phyloP scores from a whole-genome alignment of 2,888 invertebrate species.

The Coelopa pilipes region DNA sequence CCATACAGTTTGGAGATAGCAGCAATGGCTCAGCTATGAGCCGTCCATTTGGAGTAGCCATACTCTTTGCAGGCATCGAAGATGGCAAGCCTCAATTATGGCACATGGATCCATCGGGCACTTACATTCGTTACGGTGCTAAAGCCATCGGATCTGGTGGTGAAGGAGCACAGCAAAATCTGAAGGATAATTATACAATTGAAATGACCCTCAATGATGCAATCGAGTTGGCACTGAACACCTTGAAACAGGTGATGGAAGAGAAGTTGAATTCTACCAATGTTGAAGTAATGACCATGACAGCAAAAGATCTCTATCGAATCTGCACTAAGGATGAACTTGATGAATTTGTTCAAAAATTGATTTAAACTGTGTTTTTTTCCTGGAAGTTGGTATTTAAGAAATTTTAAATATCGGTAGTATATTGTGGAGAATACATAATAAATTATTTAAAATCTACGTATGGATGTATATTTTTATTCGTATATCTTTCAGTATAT shows the following conservation, averaged over 20 bases:
- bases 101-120: conserved; percentile 99
- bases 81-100: conserved; percentile 93
- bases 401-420: too few species aligned
- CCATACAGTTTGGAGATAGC: conserved; percentile 99
- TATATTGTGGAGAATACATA: too few species aligned
- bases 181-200: conserved; percentile 79
- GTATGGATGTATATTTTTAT: conserved; percentile 2
- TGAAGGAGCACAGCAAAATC: conserved; percentile 97
- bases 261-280: conserved; percentile 97
- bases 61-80: conserved; percentile 93
- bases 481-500: conserved; percentile 13
- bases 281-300: conserved; percentile 97
- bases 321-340: conserved; percentile 92
- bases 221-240: conserved; percentile 88
- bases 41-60: conserved; percentile 98
- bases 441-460: too few species aligned
- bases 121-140: conserved; percentile 97
- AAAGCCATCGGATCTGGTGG: conserved; percentile 99
- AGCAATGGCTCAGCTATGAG: conserved; percentile 96
- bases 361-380: too few species aligned
- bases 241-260: conserved; percentile 99
- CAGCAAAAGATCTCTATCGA: conserved; percentile 82
- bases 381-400: too few species aligned
- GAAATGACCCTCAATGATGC: conserved; percentile 96
- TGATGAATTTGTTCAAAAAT: conserved; percentile 85